Evolutionary conservation across 2,797 vertebrate species (phyloP), one percentile per base, ranked within the genome.

Genomic region (Rachycentron canadum): DNA sequence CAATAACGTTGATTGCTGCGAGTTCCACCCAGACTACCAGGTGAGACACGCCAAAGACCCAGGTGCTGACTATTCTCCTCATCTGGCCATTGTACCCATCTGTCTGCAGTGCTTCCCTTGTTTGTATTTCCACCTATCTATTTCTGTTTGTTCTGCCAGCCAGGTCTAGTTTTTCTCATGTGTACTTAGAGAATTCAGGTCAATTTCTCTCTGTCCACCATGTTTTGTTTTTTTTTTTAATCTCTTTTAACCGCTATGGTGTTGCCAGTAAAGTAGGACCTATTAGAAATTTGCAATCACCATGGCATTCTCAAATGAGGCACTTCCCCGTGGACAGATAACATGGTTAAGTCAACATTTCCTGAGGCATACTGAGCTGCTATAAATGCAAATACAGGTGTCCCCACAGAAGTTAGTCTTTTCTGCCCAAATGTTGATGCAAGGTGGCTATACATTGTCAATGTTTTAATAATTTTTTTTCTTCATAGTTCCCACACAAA

Each of bases 11-110:
- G 95, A 97, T 95, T 99, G 98, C 94, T 99, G 98, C 82, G 96
- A 96, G 68, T 97, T 97, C 91, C 97, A 99, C 64, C 93, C 96
- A 74, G 90, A 97, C 92, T 97, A 97, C 94, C 98, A 99, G 96
- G 98, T 98, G 88, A 96, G 94, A 53, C 28, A 8, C 13, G 14
- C 2, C 1, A 1, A 14, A 36, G 32, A 0, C 36, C 12, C 9
- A 30, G 14, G 34, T 34, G 10, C 28, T 23, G 34, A 50, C 32
- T 16, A 17, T 14, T 60, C n/a, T 19, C 43, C 34, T 21, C 34
- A 50, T 32, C 69, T 4, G 28, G 12, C 23, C 47, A 28, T 1
- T 26, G 28, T 14, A 21, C 38, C 58, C n/a, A 7, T 76, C 41
- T 57, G 4, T 59, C 17, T 65, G 11, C 63, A 52, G 43, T 11